A percentile compares a stretch with the other conserved stretches of the same genome.
Evolutionary conservation across 2,797 vertebrate species (phyloP).

Genomic region (Neomorphus geoffroyi): DNA sequence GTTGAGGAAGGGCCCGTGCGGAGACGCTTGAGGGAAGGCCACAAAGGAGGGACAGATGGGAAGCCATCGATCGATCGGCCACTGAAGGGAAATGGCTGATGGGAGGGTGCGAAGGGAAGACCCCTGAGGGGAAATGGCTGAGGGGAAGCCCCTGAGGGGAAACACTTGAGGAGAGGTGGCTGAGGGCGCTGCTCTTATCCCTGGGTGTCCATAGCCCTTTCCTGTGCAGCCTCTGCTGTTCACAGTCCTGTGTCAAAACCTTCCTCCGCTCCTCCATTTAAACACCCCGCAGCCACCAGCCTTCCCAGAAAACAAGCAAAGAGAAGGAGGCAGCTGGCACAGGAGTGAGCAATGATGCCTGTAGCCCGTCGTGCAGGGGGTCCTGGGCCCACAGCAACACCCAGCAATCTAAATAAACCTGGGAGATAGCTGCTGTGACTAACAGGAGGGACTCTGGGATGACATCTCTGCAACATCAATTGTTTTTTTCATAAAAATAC

Average conservation of each 20-base stretch:
- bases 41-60: too few relatives aligned
- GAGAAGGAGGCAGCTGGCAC: background rate
- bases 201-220: fast-evolving
- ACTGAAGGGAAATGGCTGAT: background rate
- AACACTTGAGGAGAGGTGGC: background rate
- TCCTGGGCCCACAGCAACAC: background rate
- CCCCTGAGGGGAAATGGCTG: background rate
- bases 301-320: background rate
- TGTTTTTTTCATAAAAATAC: background rate
- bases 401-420: background rate
- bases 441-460: fast-evolving
- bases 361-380: fast-evolving
- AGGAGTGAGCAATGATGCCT: fast-evolving
- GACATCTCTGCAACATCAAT: background rate
- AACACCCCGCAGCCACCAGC: fast-evolving
- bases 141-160: background rate
- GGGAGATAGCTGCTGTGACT: fast-evolving
- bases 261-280: background rate
- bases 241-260: background rate
- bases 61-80: too few relatives aligned
- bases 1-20: background rate
- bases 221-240: fast-evolving
- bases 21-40: background rate
- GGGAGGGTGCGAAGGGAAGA: background rate
- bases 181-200: background rate